phyloP scores from a whole-genome alignment of 1,140 invertebrate genomes.

The Hycleus cichorii region DNA sequence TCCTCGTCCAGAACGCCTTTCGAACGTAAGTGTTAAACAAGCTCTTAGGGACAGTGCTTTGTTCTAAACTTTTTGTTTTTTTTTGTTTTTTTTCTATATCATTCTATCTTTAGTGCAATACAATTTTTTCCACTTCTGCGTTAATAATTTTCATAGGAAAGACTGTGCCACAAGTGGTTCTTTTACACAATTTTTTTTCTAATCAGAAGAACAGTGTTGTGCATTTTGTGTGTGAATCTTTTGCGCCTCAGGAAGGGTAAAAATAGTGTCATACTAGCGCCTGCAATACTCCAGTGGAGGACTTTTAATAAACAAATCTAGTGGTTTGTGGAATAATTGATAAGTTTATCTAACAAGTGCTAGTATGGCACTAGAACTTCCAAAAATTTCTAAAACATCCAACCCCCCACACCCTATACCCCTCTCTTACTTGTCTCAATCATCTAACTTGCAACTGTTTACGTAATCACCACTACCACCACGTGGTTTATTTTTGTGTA shows the following conservation, averaged over 20 bases:
- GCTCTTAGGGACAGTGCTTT: conserved; percentile 36
- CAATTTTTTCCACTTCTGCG: no score
- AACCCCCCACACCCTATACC: background rate
- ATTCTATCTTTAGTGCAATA: background rate
- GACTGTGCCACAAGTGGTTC: conserved; percentile 17
- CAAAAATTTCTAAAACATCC: no score
- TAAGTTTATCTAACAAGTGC: conserved; percentile 4
- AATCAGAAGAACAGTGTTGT: no score
- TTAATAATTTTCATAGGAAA: background rate
- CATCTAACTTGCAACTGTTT: background rate
- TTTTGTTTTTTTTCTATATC: conserved; percentile 1
- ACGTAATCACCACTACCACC: background rate
- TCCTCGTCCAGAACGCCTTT: conserved; percentile 84
- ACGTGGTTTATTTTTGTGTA: background rate
- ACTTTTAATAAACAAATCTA: conserved; percentile 1
- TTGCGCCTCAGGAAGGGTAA: background rate
- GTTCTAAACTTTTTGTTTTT: background rate
- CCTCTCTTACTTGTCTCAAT: background rate
- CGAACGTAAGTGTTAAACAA: conserved; percentile 70
- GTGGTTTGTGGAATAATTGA: conserved; percentile 3
- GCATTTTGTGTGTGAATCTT: no score
- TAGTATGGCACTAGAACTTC: conserved; percentile 21
- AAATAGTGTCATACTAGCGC: conserved; percentile 20
- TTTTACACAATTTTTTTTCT: background rate
- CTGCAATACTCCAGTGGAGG: background rate